Conservation (phyloP, 2,113 vertebrate species). For the Aphelocoma coerulescens region DNA sequence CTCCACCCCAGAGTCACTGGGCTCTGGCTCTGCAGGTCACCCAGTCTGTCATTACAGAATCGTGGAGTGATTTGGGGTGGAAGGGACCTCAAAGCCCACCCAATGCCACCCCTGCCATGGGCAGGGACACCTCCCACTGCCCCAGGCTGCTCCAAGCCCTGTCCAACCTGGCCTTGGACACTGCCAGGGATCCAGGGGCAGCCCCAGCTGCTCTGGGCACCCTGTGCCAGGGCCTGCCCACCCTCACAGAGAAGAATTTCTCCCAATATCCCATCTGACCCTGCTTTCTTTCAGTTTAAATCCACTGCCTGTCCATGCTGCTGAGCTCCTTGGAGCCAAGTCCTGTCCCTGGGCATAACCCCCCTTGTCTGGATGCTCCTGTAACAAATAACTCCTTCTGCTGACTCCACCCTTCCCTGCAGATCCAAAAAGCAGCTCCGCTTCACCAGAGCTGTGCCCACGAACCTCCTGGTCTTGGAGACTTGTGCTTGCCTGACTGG, state of each 20-base stretch:
- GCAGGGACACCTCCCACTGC: neutral
- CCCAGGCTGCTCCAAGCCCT: neutral
- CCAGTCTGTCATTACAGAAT: neutral
- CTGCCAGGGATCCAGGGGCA: neutral
- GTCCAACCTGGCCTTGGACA: rapidly evolving
- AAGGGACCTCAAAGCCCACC: rapidly evolving
- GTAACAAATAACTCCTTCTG: neutral
- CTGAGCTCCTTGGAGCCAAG: neutral
- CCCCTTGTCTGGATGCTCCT: neutral
- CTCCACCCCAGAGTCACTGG: neutral
- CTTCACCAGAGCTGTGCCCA: rapidly evolving
- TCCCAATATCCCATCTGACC: rapidly evolving
- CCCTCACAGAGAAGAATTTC: rapidly evolving
- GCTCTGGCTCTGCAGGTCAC: rapidly evolving
- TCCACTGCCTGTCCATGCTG: neutral
- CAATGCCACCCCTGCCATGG: neutral
- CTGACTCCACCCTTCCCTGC: neutral
- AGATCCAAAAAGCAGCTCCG: rapidly evolving
- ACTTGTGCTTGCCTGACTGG: neutral
- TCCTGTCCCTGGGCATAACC: neutral
- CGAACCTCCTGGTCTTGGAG: neutral
- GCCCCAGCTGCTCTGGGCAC: neutral
- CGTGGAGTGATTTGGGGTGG: neutral
- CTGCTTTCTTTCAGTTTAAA: neutral
- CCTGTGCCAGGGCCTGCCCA: neutral